These are phyloP conservation scores for Drosophila colorata DNA, from an alignment of 2,888 invertebrate genomes.

Conservation along the genomic window DNA sequence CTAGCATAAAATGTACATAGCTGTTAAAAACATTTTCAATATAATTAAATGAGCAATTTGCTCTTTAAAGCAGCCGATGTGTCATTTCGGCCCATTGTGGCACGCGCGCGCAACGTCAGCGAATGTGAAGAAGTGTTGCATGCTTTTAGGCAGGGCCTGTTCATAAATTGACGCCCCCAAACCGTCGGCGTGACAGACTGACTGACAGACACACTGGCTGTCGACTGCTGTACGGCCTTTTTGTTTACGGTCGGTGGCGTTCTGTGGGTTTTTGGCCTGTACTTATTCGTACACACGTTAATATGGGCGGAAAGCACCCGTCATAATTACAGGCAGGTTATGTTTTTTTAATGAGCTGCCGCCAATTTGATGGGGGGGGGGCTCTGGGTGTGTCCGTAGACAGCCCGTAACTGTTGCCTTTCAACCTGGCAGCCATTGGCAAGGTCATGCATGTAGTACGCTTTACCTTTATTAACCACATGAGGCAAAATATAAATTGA, in stretches of 20 bases:
- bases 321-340: constrained; percentile 68
- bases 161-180: constrained; percentile 64
- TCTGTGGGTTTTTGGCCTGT: constrained; percentile 14
- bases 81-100: constrained; percentile 16
- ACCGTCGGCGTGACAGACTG: constrained; percentile 4
- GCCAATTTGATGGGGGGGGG: constrained; percentile 25
- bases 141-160: constrained; percentile 66
- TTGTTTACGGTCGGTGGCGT: constrained; percentile 39
- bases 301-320: constrained; percentile 30
- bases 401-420: constrained; percentile 17
- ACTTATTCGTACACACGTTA: constrained; percentile 17
- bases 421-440: constrained; percentile 10
- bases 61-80: neutral
- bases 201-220: neutral
- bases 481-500: constrained; percentile 8
- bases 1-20: too few species aligned
- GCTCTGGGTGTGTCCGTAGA: neutral
- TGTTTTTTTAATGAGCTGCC: constrained; percentile 74
- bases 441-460: constrained; percentile 22
- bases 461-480: constrained; percentile 32
- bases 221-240: constrained; percentile 13
- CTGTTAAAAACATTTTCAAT: too few species aligned
- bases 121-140: constrained; percentile 66
- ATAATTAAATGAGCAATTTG: too few species aligned
- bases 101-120: constrained; percentile 13